These are phyloP conservation scores for human (Homo sapiens) DNA, from an alignment of 2,113 vertebrate species.

Conservation along the genomic window GRCh38 chr17:15475501-15476000, in stretches of 20 bases:
- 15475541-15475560: neutral
- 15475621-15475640: neutral
- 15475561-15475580: neutral
- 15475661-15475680: neutral
- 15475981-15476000: neutral
- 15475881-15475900: neutral
- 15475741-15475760: neutral
- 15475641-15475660: neutral
- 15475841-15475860: conserved; percentile 45
- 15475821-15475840: conserved; percentile 55
- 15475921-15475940: neutral
- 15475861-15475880: neutral
- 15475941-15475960: neutral
- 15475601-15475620: neutral
- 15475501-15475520: neutral
- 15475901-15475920: neutral
- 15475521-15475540: neutral
- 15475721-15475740: neutral
- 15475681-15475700: neutral
- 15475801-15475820: conserved; percentile 49
- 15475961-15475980: neutral
- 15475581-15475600: neutral
- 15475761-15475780: neutral
- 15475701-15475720: neutral
- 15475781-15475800: conserved; percentile 34